Percentiles rank a stretch among this genome's conserved stretches.
phyloP scores from a whole-genome alignment of 2,888 invertebrate genomes.

The Liodrosophila aerea region DNA sequence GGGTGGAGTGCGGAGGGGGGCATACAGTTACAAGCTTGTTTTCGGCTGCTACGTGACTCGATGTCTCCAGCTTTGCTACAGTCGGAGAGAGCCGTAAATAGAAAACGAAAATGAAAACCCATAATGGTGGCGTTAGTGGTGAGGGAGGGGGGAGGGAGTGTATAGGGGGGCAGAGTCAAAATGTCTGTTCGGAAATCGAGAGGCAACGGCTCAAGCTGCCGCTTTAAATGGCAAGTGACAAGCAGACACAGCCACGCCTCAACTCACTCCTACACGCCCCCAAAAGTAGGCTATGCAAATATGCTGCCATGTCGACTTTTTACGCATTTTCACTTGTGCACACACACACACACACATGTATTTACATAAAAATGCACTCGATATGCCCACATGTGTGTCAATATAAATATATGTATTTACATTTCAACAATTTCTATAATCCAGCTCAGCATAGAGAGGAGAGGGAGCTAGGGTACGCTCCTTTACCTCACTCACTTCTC shows the following conservation, averaged over 20 bases:
- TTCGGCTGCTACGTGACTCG: constrained; percentile 50
- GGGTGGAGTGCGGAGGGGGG: background rate
- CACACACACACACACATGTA: constrained; percentile 22
- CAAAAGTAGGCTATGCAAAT: constrained; percentile 69
- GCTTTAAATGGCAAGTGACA: constrained; percentile 36
- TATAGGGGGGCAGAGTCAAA: background rate
- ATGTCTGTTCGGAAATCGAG: constrained; percentile 42
- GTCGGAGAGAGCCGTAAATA: constrained; percentile 43
- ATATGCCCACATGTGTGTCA: constrained; percentile 55
- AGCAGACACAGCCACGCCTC: constrained; percentile 2
- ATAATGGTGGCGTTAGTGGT: background rate
- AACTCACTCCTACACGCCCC: background rate
- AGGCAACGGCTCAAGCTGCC: constrained; percentile 4
- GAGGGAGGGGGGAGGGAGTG: background rate
- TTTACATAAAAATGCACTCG: constrained; percentile 77
- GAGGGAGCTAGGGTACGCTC: constrained; percentile 14
- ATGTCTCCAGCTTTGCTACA: constrained; percentile 40
- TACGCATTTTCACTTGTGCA: constrained; percentile 67
- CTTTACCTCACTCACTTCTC: background rate
- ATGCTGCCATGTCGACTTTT: constrained; percentile 50
- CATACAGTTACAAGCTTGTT: constrained; percentile 26
- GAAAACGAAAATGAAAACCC: constrained; percentile 55
- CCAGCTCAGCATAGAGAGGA: no score
- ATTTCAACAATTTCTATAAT: constrained; percentile 15
- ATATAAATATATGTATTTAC: constrained; percentile 53